Evolutionary conservation across 2,113 vertebrate genomes (phyloP), one percentile per base, ranked within the genome.

Genomic region (Lampris megalopsis): DNA sequence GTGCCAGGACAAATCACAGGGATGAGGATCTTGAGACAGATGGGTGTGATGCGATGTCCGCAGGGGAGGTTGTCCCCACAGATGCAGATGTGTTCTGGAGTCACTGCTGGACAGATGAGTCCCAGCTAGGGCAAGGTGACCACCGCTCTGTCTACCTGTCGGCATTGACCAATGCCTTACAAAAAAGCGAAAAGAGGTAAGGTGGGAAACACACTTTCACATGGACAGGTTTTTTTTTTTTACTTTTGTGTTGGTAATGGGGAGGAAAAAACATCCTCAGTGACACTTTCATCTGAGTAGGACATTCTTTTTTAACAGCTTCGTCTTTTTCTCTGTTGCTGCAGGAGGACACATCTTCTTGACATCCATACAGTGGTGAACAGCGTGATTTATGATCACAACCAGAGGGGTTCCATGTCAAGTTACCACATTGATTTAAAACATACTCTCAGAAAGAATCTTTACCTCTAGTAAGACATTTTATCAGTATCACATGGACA

Each of bases 31-130:
- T 94, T 49, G 96, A 98, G 87, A 87, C 94, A 0, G 96, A 98
- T 37, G 94, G 93, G 1, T 89, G 81, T 0, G 5, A 5, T 9
- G 40, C 8, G 0, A 5, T 1, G 7, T 5, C 53, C 7, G 24
- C 54, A 1, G 1, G n/a, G 41, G 37, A 75, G 59, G 11, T 36
- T 0, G 76, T 96, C 24, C 97, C 96, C 1, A 86, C 64, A 3
- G 95, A 94, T 47, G 97, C 96, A 5, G 97, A 99, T 43, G 71
- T 98, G 71, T 94, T 99, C 77, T 99, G 97, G 97, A 98, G 97
- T 89, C 92, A 96, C 63, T 97, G 96, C 86, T 94, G 82, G 67
- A 95, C 95, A 0, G 77, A 92, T 7, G 94, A 88, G 10, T 42
- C 76, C 40, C 73, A 91, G 8, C 84, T 97, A 63, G 84, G 93